These are phyloP conservation scores for Varecia variegata DNA, from an alignment of 2,797 vertebrate species.

Conservation along the genomic window DNA sequence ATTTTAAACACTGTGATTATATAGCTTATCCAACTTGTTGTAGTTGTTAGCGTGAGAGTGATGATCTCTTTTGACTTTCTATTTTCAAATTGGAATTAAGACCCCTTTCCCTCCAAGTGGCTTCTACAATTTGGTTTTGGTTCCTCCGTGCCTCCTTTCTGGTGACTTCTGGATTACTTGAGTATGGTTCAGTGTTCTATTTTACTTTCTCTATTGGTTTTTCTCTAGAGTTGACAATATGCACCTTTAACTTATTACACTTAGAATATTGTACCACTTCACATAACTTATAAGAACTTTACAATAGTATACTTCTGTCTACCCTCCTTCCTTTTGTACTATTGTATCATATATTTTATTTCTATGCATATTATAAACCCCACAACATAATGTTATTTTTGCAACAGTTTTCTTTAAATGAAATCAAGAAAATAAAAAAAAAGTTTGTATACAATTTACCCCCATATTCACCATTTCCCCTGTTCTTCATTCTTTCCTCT, in stretches of 20 bases:
- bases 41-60: background rate
- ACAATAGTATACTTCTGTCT: background rate
- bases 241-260: background rate
- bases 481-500: background rate
- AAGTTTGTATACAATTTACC: background rate
- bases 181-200: background rate
- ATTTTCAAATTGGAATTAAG: background rate
- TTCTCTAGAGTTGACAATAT: background rate
- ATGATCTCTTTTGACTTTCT: background rate
- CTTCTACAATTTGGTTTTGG: background rate
- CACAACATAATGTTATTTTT: background rate
- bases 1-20: background rate
- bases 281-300: background rate
- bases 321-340: background rate
- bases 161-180: background rate
- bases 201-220: conserved; percentile 8
- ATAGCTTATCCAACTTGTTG: background rate
- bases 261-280: background rate
- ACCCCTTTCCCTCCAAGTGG: background rate
- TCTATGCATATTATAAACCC: background rate
- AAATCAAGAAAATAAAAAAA: background rate
- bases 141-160: background rate
- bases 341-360: background rate
- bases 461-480: background rate
- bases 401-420: background rate